phyloP scores from a whole-genome alignment of 2,797 vertebrate genomes.

The Pristis pectinata region DNA sequence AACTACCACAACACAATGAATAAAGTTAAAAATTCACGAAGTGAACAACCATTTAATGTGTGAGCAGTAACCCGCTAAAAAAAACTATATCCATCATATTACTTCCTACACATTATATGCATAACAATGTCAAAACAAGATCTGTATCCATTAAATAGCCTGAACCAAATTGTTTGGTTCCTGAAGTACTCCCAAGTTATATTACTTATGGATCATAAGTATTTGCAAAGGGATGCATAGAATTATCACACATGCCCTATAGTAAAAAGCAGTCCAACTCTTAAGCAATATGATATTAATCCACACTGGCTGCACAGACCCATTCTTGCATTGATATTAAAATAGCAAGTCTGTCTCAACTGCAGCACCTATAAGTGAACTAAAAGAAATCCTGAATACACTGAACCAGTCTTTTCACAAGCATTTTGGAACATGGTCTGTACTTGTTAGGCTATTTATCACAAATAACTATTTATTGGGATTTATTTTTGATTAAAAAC shows the following conservation, averaged over 20 bases:
- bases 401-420: slow-evolving; percentile 25
- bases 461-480: slow-evolving; percentile 35
- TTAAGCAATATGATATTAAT: slow-evolving; percentile 5
- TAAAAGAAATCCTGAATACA: background rate
- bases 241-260: slow-evolving; percentile 22
- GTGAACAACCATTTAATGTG: slow-evolving; percentile 58
- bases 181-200: slow-evolving; percentile 3
- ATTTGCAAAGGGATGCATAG: slow-evolving; percentile 27
- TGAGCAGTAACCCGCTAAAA: slow-evolving; percentile 65
- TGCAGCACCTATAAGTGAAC: slow-evolving; percentile 28
- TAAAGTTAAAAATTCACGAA: slow-evolving; percentile 59
- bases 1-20: slow-evolving; percentile 61
- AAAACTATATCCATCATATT: slow-evolving; percentile 50
- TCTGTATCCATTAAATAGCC: slow-evolving; percentile 61
- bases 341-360: slow-evolving; percentile 6
- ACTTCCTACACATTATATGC: slow-evolving; percentile 62
- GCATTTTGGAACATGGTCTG: slow-evolving; percentile 8
- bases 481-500: slow-evolving; percentile 33
- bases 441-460: slow-evolving; percentile 2
- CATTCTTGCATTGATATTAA: slow-evolving; percentile 23
- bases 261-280: slow-evolving; percentile 27
- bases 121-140: slow-evolving; percentile 64
- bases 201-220: background rate
- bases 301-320: slow-evolving; percentile 20
- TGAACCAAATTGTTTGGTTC: slow-evolving; percentile 58